These are phyloP conservation scores for Apotomis capreana DNA, from an alignment of 2,888 invertebrate species.

Conservation along the genomic window DNA sequence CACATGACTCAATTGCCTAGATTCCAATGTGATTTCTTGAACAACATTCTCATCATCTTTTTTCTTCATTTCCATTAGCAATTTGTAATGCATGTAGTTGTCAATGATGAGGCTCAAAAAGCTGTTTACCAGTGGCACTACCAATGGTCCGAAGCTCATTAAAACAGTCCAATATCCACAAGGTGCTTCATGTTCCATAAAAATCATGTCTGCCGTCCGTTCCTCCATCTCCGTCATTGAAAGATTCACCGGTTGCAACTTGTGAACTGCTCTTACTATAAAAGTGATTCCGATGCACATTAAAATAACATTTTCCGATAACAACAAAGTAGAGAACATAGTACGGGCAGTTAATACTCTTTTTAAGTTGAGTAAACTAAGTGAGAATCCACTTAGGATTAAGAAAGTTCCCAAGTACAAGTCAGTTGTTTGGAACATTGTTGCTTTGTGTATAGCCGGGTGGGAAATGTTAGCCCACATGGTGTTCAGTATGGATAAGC, in stretches of 20 bases:
- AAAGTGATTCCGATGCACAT: conserved; percentile 73
- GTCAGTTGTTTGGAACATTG: conserved; percentile 65
- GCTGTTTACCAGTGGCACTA: conserved; percentile 73
- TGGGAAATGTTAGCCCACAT: conserved; percentile 64
- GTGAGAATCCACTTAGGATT: conserved; percentile 65
- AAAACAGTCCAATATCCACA: conserved; percentile 65
- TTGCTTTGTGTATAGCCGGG: conserved; percentile 45
- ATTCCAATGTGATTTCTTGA: conserved; percentile 53
- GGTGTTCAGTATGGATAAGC: conserved; percentile 54
- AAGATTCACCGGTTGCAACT: conserved; percentile 57
- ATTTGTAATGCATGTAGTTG: conserved; percentile 74
- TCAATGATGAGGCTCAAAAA: conserved; percentile 72
- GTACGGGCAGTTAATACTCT: conserved; percentile 60
- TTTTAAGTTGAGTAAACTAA: conserved; percentile 69
- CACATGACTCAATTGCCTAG: conserved; percentile 43
- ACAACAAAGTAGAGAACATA: conserved; percentile 60
- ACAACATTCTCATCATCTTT: conserved; percentile 65
- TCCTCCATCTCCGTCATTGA: conserved; percentile 58
- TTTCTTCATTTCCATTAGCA: conserved; percentile 59
- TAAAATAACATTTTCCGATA: conserved; percentile 74
- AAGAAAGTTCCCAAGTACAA: conserved; percentile 71
- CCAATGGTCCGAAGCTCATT: conserved; percentile 70
- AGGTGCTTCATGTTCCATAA: conserved; percentile 47
- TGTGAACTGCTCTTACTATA: conserved; percentile 59
- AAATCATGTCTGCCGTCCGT: conserved; percentile 51